Percentiles rank a stretch among this genome's conserved stretches.
These are phyloP conservation scores for Chinchilla lanigera DNA, from an alignment of 2,113 vertebrate species.

Conservation along the genomic window DNA sequence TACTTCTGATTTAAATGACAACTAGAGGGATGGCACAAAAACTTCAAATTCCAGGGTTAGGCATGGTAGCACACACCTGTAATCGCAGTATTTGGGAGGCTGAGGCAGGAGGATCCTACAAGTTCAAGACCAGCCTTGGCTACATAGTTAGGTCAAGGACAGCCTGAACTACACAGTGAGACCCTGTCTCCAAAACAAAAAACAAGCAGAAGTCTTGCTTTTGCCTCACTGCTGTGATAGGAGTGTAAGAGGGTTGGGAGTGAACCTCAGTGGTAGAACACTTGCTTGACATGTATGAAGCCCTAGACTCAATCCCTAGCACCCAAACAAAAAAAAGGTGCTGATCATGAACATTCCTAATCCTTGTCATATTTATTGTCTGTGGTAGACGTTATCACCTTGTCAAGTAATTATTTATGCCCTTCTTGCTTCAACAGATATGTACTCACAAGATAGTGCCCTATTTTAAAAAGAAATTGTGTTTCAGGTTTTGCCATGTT, in stretches of 20 bases:
- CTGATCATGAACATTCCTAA: not conserved
- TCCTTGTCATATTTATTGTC: not conserved
- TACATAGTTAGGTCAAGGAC: not conserved
- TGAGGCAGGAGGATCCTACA: not conserved
- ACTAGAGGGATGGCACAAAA: not conserved
- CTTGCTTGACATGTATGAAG: not conserved
- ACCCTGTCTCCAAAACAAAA: not conserved
- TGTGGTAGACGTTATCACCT: not conserved
- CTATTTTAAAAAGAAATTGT: no score
- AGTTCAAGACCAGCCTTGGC: not conserved
- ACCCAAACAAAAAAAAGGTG: not conserved
- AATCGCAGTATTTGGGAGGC: not conserved
- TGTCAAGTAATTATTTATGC: not conserved
- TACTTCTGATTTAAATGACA: slow-evolving; percentile 25
- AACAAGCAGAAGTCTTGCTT: not conserved
- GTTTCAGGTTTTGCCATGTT: no score
- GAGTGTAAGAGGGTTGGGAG: not conserved
- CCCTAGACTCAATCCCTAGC: not conserved
- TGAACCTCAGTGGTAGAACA: not conserved
- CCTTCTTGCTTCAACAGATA: no score
- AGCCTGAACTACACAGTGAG: not conserved
- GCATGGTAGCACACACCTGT: not conserved
- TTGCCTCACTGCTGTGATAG: not conserved
- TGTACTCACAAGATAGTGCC: no score
- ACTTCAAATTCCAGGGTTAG: not conserved